Base-by-base conservation (phyloP, 2,797 vertebrate genomes). In the Rhinoraja longicauda region DNA sequence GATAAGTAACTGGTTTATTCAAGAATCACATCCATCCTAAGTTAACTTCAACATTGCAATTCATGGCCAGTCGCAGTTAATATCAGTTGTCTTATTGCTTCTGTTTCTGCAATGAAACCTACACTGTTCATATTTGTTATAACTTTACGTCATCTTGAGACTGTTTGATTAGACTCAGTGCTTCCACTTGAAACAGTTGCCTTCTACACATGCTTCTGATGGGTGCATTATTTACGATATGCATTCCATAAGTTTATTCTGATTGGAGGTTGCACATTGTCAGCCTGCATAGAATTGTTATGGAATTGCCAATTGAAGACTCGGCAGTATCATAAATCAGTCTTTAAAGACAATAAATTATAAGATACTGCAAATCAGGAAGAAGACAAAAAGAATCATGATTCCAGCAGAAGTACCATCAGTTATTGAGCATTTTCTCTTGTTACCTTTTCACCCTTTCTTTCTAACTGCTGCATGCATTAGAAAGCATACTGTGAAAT, bases 401-500 rank as follows among this genome's bases (percentile, higher is more conserved):
- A 88, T 36, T 62, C 15, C 32, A 32, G 59, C 59, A 4, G n/a
- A 36, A 88, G 59, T 32, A 88, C 84, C n/a, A 67, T 88, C 59
- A 67, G 62, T 19, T 77, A 15, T 7, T 45, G 32, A 72, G 88
- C 24, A 36, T 19, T 29, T 92, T 73, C 36, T 53, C 64, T 78
- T 72, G 29, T 72, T 73, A 92, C 39, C 90, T 57, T 75, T 92
- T 72, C 67, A 72, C 19, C 32, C 10, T 70, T 73, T 45, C 70
- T 92, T 39, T n/a, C 70, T 75, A 53, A 70, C 26, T 75, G 70
- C 81, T 4, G 39, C 39, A 53, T 15, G 39, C 36, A n/a, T 88
- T 75, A 75, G 90, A 75, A 92, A 75, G 67, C 36, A 26, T 26
- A 13, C 70, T 39, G 24, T 92, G 90, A 92, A 92, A 92, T 75